Percentiles rank a stretch among this genome's conserved stretches.
These are phyloP conservation scores for Zygothrica quintamaculata DNA, from an alignment of 2,888 invertebrate genomes.

Conservation along the genomic window DNA sequence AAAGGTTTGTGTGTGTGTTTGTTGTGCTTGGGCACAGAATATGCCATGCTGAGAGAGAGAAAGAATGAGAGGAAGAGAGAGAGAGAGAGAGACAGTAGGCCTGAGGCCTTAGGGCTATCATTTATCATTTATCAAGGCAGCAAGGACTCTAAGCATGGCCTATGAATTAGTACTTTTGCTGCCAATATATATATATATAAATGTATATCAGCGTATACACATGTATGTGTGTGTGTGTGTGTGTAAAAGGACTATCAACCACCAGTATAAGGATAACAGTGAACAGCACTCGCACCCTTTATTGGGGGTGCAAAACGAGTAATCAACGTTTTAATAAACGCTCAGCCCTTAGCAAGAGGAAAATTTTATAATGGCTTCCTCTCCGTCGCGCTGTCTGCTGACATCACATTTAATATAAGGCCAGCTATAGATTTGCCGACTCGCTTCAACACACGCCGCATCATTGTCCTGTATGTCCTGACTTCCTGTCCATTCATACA, in stretches of 20 bases:
- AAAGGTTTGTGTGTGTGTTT: too few relatives aligned
- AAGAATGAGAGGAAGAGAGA: background rate
- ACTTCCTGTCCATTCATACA: slow-evolving; percentile 50
- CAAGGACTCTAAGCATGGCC: slow-evolving; percentile 22
- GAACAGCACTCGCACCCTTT: slow-evolving; percentile 11
- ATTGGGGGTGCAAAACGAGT: slow-evolving; percentile 58
- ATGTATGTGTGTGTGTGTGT: too few relatives aligned
- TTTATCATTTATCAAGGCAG: slow-evolving; percentile 11
- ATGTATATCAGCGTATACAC: too few relatives aligned
- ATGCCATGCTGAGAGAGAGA: too few relatives aligned
- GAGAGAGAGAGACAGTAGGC: background rate
- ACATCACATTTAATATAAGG: slow-evolving; percentile 14
- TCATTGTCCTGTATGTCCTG: slow-evolving; percentile 25
- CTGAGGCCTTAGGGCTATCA: slow-evolving; percentile 17
- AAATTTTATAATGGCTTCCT: slow-evolving; percentile 70
- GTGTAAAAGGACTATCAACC: slow-evolving; percentile 29
- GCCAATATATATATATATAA: slow-evolving; percentile 11
- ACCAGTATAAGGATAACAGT: slow-evolving; percentile 20
- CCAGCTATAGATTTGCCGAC: background rate
- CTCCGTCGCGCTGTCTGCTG: slow-evolving; percentile 34
- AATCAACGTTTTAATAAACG: slow-evolving; percentile 69
- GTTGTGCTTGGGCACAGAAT: too few relatives aligned
- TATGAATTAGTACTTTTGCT: slow-evolving; percentile 54
- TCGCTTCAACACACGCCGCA: background rate
- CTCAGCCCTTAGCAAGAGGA: slow-evolving; percentile 34